phyloP scores from a whole-genome alignment of 2,113 vertebrate species.

The Hippotragus niger region DNA sequence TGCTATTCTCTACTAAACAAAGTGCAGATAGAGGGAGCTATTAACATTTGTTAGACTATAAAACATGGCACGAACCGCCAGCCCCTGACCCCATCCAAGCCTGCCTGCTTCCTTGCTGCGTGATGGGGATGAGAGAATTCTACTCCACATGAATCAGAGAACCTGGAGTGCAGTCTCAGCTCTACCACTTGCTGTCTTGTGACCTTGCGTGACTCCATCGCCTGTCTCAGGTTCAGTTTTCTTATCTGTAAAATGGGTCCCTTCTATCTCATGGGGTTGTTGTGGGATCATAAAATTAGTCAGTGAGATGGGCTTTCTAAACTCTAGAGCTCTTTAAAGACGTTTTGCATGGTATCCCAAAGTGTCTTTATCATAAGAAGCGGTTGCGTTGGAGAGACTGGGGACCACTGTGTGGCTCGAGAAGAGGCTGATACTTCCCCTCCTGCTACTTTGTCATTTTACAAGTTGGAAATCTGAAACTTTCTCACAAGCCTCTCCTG shows the following conservation, averaged over 20 bases:
- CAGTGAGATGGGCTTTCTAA: neutral
- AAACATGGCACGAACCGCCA: neutral
- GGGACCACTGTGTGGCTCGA: neutral
- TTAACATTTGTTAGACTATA: neutral
- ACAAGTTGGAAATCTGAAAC: neutral
- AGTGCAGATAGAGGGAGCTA: neutral
- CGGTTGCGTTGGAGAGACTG: neutral
- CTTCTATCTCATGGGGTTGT: neutral
- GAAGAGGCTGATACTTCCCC: fast-evolving
- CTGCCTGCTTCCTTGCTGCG: neutral
- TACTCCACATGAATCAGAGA: fast-evolving
- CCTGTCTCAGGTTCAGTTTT: neutral
- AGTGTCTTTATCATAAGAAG: neutral
- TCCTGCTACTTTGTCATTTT: neutral
- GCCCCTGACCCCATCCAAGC: neutral
- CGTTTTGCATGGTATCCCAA: neutral
- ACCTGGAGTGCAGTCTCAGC: neutral
- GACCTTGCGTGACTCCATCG: neutral
- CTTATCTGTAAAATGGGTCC: neutral
- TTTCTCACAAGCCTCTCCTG: neutral
- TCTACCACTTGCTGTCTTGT: neutral
- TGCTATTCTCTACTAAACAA: neutral
- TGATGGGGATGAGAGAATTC: fast-evolving
- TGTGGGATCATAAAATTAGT: neutral
- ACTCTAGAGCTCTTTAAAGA: neutral